Conservation (phyloP, 2,888 invertebrate genomes). For the Cephus pygmeus region DNA sequence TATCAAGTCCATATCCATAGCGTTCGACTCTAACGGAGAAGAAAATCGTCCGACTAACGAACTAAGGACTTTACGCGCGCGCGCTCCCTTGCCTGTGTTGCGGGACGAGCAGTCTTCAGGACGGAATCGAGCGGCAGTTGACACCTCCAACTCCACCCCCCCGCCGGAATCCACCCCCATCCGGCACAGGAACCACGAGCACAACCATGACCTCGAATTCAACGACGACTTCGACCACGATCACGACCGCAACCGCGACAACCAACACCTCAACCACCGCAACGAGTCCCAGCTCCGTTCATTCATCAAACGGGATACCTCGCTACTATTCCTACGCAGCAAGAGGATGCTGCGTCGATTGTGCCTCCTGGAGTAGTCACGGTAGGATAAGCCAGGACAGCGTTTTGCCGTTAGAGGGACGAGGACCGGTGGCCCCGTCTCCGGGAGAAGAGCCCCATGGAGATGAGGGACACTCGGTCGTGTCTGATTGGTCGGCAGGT, state of each 20-base stretch:
- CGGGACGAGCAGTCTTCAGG: constrained; percentile 69
- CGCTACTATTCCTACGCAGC: constrained; percentile 59
- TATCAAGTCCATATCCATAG: background rate
- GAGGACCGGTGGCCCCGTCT: background rate
- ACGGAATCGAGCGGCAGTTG: constrained; percentile 73
- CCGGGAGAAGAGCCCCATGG: background rate
- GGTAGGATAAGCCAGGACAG: constrained; percentile 49
- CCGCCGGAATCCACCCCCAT: constrained; percentile 63
- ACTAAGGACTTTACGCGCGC: constrained; percentile 12
- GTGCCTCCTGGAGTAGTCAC: constrained; percentile 62
- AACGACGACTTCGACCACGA: constrained; percentile 40
- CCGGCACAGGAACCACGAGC: constrained; percentile 46
- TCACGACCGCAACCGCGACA: constrained; percentile 43
- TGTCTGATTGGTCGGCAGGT: constrained; percentile 22
- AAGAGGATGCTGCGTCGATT: constrained; percentile 61
- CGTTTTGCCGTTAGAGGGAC: background rate
- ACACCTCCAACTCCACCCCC: constrained; percentile 73
- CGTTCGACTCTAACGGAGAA: background rate
- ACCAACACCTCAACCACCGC: constrained; percentile 38
- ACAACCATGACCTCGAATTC: constrained; percentile 19
- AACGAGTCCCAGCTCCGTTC: constrained; percentile 54
- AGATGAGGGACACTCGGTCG: constrained; percentile 16
- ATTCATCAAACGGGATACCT: constrained; percentile 55
- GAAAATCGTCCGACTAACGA: constrained; percentile 6
- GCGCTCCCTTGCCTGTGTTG: constrained; percentile 36